Conservation (phyloP, 2,113 vertebrate genomes). For the Rhipidura dahli region DNA sequence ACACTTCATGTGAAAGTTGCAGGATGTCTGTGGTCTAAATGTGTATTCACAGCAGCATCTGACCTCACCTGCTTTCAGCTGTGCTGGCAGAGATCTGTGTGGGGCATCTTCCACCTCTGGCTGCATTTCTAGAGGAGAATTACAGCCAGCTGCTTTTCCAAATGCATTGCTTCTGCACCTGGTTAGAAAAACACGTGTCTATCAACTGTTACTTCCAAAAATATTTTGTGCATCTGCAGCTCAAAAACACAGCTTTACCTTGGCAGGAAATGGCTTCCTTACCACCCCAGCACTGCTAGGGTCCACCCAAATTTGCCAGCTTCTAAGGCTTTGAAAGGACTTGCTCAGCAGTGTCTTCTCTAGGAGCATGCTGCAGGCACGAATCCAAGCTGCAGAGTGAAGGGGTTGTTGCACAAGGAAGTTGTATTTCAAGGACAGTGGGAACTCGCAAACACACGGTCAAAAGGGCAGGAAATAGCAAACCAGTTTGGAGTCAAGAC, state of each 20-base stretch:
- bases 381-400: neutral
- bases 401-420: neutral
- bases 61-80: neutral
- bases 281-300: neutral
- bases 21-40: neutral
- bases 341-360: neutral
- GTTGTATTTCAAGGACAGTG: neutral
- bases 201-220: neutral
- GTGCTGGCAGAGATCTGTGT: accelerated
- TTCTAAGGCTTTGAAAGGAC: neutral
- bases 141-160: neutral
- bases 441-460: neutral
- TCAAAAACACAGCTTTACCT: neutral
- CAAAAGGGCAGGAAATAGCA: neutral
- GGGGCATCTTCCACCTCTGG: neutral
- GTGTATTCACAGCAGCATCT: neutral
- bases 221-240: neutral
- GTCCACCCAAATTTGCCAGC: neutral
- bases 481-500: neutral
- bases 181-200: neutral
- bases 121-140: neutral
- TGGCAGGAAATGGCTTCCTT: neutral
- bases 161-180: neutral
- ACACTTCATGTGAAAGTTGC: neutral
- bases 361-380: neutral